These are phyloP conservation scores for Drosophila yakuba DNA, from an alignment of 1,140 invertebrate species.

Conservation along the genomic window DNA sequence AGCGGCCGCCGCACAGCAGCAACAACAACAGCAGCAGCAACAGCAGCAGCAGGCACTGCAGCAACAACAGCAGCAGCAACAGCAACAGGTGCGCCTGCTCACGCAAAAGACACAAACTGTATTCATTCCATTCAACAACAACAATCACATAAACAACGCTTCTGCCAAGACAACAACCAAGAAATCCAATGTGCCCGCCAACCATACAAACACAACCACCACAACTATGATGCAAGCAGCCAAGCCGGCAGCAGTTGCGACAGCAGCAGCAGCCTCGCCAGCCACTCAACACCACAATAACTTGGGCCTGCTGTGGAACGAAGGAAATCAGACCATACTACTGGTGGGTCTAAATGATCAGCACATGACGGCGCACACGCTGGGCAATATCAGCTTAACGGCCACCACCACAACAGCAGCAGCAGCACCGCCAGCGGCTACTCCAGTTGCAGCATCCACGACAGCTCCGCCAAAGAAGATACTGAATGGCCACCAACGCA, in stretches of 20 bases:
- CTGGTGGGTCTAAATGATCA: conserved; percentile 80
- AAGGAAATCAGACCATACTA: conserved; percentile 83
- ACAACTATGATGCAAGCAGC: conserved; percentile 27
- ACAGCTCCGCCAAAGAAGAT: conserved; percentile 65
- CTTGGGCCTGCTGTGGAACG: conserved; percentile 81
- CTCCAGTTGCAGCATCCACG: conserved; percentile 27
- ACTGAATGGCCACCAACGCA: conserved; percentile 79
- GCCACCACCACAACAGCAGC: conserved; percentile 64
- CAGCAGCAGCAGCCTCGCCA: conserved; percentile 36
- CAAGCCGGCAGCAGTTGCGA: conserved; percentile 13
- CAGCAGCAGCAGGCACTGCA: conserved; percentile 59
- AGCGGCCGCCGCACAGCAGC: conserved; percentile 73
- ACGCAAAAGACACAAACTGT: conserved; percentile 85
- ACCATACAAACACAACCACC: conserved; percentile 2
- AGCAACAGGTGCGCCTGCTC: conserved; percentile 70
- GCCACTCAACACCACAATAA: conserved; percentile 64
- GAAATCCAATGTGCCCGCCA: conserved; percentile 36
- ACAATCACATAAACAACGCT: conserved; percentile 47
- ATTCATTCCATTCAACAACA: conserved; percentile 83
- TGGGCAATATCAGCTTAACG: conserved; percentile 78
- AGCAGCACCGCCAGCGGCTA: conserved; percentile 36
- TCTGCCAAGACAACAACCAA: conserved; percentile 54
- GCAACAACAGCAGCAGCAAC: conserved; percentile 70
- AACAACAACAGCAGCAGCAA: conserved; percentile 57
- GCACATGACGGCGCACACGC: conserved; percentile 79